Conservation (phyloP, 2,113 vertebrate species). For the Pteruthius melanotis region DNA sequence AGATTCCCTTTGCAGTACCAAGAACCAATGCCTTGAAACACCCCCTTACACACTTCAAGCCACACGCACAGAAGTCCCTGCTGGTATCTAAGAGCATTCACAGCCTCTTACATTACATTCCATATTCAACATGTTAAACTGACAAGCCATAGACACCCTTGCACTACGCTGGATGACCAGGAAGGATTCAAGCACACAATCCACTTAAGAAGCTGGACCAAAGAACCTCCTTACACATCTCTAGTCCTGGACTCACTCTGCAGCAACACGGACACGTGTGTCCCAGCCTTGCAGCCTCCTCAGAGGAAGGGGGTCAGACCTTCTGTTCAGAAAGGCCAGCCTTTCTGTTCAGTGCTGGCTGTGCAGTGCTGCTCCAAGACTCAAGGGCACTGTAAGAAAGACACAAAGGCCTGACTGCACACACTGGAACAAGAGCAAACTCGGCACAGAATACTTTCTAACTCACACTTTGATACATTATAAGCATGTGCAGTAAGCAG, state of each 20-base stretch:
- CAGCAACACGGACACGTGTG: accelerated
- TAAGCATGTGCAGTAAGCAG: background rate
- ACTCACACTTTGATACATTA: background rate
- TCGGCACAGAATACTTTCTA: background rate
- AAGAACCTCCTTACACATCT: background rate
- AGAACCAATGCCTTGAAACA: background rate
- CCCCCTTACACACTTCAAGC: background rate
- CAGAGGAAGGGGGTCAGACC: background rate
- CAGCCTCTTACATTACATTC: background rate
- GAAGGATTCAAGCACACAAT: background rate
- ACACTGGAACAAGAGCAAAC: background rate
- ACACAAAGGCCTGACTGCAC: background rate
- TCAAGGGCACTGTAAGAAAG: background rate
- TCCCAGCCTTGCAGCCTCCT: background rate
- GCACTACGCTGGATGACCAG: background rate
- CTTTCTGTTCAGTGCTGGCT: background rate
- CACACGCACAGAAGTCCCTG: background rate
- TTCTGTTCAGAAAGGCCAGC: background rate
- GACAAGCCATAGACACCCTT: background rate
- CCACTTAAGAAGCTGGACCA: background rate
- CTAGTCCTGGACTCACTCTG: background rate
- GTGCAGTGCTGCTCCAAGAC: background rate
- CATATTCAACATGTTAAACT: background rate
- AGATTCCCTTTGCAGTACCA: background rate
- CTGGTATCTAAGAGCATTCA: background rate